A percentile compares a stretch with the other conserved stretches of the same genome.
Evolutionary conservation across 1,140 invertebrate genomes (phyloP).

Genomic region (Drosophila kikkawai): DNA sequence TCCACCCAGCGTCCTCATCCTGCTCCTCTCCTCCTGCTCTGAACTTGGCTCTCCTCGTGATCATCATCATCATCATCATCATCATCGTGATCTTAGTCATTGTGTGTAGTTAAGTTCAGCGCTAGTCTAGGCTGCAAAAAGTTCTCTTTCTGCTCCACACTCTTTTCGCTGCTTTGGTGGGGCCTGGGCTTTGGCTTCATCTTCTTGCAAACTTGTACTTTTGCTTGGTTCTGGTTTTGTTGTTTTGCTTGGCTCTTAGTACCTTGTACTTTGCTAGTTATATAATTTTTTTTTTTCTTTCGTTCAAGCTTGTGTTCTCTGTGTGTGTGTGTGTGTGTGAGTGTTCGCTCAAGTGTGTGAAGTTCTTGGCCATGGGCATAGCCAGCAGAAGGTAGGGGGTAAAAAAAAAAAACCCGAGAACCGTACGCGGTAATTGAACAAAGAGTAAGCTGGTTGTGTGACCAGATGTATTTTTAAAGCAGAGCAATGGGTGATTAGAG

Average conservation of each 20-base stretch:
- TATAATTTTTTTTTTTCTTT: slow-evolving; percentile 50
- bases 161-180: slow-evolving; percentile 30
- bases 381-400: slow-evolving; percentile 31
- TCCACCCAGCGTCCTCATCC: slow-evolving; percentile 69
- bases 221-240: slow-evolving; percentile 36
- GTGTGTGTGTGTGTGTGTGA: slow-evolving; percentile 8
- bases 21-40: slow-evolving; percentile 20
- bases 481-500: not conserved
- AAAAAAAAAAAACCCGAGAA: slow-evolving; percentile 22
- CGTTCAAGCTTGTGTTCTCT: slow-evolving; percentile 26
- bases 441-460: slow-evolving; percentile 38
- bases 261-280: slow-evolving; percentile 33
- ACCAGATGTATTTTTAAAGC: slow-evolving; percentile 30
- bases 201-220: slow-evolving; percentile 68
- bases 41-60: slow-evolving; percentile 28
- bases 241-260: slow-evolving; percentile 41
- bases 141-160: slow-evolving; percentile 23
- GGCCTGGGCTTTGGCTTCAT: slow-evolving; percentile 23
- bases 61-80: slow-evolving; percentile 4
- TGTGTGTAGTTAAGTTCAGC: slow-evolving; percentile 30
- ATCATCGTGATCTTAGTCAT: slow-evolving; percentile 33
- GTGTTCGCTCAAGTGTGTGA: slow-evolving; percentile 73
- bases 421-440: slow-evolving; percentile 51
- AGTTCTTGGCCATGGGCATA: slow-evolving; percentile 78
- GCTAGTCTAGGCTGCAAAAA: slow-evolving; percentile 37